Percentiles rank a stretch among this genome's conserved stretches.
phyloP scores from a whole-genome alignment of 1,140 invertebrate species.

The Nilaparvata lugens region DNA sequence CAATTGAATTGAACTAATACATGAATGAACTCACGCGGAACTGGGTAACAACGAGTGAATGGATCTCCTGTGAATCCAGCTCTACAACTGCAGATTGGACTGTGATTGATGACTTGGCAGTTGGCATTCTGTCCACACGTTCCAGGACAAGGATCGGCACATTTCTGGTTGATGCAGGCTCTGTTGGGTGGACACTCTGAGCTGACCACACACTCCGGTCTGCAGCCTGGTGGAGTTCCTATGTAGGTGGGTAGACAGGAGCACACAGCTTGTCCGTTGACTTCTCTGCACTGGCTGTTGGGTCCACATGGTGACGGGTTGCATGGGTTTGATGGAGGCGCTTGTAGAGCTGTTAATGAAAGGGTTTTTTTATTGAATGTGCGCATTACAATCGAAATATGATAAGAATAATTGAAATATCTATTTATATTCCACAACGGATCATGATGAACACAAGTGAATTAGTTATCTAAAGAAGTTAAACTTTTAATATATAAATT shows the following conservation, averaged over 20 bases:
- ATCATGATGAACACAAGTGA: too few relatives aligned
- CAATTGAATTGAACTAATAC: constrained; percentile 18
- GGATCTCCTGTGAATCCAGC: constrained; percentile 42
- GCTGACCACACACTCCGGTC: constrained; percentile 53
- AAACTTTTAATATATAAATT: too few relatives aligned
- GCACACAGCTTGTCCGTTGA: constrained; percentile 35
- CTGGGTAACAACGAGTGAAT: constrained; percentile 40
- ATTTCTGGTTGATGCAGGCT: constrained; percentile 41
- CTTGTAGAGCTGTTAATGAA: constrained; percentile 19
- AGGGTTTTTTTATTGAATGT: too few relatives aligned
- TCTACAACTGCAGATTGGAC: constrained; percentile 41
- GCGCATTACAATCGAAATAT: too few relatives aligned
- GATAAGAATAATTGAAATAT: too few relatives aligned
- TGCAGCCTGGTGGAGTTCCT: constrained; percentile 55
- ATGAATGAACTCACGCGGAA: constrained; percentile 34
- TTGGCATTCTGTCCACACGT: constrained; percentile 44
- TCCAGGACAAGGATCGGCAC: constrained; percentile 43
- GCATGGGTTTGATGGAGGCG: constrained; percentile 31
- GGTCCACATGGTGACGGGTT: constrained; percentile 36
- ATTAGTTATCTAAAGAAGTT: too few relatives aligned
- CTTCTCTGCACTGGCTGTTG: constrained; percentile 37
- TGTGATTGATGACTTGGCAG: constrained; percentile 43
- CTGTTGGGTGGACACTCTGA: constrained; percentile 41
- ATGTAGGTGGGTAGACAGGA: constrained; percentile 42
- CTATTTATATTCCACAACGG: too few relatives aligned